These are phyloP conservation scores for Otis tarda DNA, from an alignment of 2,113 vertebrate species.

Conservation along the genomic window DNA sequence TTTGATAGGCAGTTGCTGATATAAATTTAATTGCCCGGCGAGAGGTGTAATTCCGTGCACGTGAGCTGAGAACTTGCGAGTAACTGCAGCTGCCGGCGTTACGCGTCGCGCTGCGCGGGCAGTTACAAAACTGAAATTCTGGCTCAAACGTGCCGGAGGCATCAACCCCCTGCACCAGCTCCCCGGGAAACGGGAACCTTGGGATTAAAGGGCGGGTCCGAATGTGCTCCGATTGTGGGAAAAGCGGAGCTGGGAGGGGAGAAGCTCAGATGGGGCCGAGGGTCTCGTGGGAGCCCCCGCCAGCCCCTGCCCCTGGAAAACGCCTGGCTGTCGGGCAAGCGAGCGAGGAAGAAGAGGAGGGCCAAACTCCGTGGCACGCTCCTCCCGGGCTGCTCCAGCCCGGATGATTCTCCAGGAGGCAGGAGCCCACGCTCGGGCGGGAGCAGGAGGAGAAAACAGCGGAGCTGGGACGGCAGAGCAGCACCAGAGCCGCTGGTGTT, in stretches of 20 bases:
- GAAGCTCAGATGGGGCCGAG: not conserved
- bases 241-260: not conserved
- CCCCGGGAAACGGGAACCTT: rapidly evolving
- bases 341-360: not conserved
- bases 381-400: rapidly evolving
- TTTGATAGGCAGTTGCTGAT: not conserved
- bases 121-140: not conserved
- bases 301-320: not conserved
- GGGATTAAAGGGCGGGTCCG: not conserved
- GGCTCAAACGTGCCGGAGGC: not conserved
- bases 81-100: not conserved
- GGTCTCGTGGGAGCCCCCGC: too few species aligned
- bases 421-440: not conserved
- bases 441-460: not conserved
- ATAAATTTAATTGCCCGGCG: not conserved
- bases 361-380: not conserved
- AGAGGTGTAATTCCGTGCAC: not conserved
- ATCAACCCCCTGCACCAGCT: not conserved
- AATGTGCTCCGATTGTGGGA: rapidly evolving
- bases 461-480: not conserved
- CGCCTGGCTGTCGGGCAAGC: not conserved
- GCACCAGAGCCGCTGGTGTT: not conserved
- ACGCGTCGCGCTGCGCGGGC: not conserved
- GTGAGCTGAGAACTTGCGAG: not conserved
- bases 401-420: not conserved